A percentile compares a stretch with the other conserved stretches of the same genome.
These are phyloP conservation scores for Tenebrio molitor DNA, from an alignment of 1,140 invertebrate species.

Conservation along the genomic window DNA sequence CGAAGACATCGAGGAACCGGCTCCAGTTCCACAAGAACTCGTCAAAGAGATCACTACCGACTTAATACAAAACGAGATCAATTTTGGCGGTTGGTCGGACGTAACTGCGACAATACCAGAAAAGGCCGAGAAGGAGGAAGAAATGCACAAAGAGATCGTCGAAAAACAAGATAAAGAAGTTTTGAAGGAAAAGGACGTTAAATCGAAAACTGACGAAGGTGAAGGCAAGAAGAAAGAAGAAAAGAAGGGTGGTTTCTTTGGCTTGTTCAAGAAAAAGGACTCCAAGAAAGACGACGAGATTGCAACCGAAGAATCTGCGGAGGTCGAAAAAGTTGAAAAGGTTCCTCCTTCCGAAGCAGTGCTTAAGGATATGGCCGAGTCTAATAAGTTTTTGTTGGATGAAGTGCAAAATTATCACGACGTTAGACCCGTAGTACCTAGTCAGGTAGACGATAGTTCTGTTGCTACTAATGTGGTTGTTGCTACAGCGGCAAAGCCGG, in stretches of 20 bases:
- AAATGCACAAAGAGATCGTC: slow-evolving; percentile 54
- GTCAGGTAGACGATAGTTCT: not conserved
- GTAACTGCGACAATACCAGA: not conserved
- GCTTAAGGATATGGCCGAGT: slow-evolving; percentile 28
- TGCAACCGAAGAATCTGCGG: not conserved
- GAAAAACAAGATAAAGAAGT: slow-evolving; percentile 63
- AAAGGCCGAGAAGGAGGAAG: slow-evolving; percentile 15
- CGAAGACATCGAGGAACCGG: slow-evolving; percentile 56
- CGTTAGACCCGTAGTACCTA: slow-evolving; percentile 6
- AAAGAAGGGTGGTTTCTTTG: slow-evolving; percentile 49
- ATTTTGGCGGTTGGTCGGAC: slow-evolving; percentile 56
- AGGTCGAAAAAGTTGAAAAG: not conserved
- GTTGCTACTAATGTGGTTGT: not conserved
- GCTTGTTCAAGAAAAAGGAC: slow-evolving; percentile 55
- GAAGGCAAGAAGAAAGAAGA: slow-evolving; percentile 46
- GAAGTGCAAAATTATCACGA: slow-evolving; percentile 45
- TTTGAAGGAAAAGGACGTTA: slow-evolving; percentile 58
- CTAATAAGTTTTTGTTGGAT: slow-evolving; percentile 36
- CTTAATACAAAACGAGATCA: slow-evolving; percentile 62
- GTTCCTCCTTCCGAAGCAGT: slow-evolving; percentile 4
- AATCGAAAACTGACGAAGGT: slow-evolving; percentile 13
- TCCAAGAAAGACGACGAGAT: slow-evolving; percentile 53
- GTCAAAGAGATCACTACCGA: slow-evolving; percentile 59
- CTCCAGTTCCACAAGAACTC: slow-evolving; percentile 50
- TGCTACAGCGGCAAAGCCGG: not conserved